Evolutionary conservation across 2,113 vertebrate species (phyloP).

Genomic region (Brachyistius frenatus): DNA sequence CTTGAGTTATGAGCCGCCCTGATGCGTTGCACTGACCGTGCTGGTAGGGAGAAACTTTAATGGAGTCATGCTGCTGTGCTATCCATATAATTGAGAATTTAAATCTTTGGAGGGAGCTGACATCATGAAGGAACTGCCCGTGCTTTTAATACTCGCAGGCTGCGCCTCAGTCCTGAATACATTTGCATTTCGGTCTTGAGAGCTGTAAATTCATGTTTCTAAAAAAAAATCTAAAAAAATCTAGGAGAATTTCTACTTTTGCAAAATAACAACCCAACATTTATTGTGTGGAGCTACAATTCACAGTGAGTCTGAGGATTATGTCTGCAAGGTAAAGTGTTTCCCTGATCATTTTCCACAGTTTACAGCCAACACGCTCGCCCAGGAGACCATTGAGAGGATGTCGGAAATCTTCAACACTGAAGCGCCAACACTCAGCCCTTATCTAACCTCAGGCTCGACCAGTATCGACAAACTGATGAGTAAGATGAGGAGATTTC

Average conservation of each 20-base stretch:
- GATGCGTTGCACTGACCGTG: not conserved
- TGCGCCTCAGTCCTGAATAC: not conserved
- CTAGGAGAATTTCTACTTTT: not conserved
- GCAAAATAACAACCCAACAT: not conserved
- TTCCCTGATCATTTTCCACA: conserved; percentile 24
- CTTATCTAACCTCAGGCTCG: conserved; percentile 66
- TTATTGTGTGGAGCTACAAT: not conserved
- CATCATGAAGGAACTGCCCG: not conserved
- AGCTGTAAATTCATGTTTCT: not conserved
- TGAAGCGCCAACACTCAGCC: conserved; percentile 67
- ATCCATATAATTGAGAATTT: conserved; percentile 16
- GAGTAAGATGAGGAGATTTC: conserved; percentile 39
- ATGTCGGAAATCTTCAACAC: conserved; percentile 61
- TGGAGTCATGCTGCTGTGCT: not conserved
- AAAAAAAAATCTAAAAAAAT: not conserved
- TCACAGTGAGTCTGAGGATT: not conserved
- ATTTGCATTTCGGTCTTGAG: conserved; percentile 3
- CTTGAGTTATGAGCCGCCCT: conserved; percentile 23
- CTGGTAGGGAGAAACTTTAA: conserved; percentile 18
- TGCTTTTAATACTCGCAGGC: conserved; percentile 14
- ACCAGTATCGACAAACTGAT: conserved; percentile 29
- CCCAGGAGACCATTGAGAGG: conserved; percentile 81
- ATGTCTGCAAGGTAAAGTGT: conserved; percentile 12
- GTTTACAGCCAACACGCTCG: conserved; percentile 48
- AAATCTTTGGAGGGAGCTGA: not conserved